Evolutionary conservation across 2,113 vertebrate genomes (phyloP).

Genomic region (Noturus placidus): DNA sequence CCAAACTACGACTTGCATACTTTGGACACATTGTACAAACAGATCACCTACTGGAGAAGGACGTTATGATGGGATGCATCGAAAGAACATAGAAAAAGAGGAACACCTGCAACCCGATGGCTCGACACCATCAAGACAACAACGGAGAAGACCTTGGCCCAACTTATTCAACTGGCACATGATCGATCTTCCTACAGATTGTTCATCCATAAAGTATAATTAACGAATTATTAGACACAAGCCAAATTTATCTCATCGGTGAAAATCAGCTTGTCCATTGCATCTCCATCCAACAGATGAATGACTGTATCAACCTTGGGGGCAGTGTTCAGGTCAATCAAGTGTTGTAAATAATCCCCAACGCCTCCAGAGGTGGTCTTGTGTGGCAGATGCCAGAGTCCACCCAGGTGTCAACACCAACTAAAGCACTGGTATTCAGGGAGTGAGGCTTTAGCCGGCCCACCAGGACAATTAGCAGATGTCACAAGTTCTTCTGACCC

Average conservation of each 20-base stretch:
- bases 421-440: constrained; percentile 59
- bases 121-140: no score
- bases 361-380: constrained; percentile 49
- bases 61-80: no score
- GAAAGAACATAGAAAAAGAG: no score
- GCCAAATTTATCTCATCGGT: neutral
- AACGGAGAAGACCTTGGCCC: no score
- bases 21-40: no score
- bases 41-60: no score
- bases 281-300: neutral
- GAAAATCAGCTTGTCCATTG: constrained; percentile 38
- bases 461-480: constrained; percentile 78
- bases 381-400: constrained; percentile 60
- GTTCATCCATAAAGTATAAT: no score
- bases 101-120: no score
- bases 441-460: constrained; percentile 55
- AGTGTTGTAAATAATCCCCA: constrained; percentile 55
- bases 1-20: no score
- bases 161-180: no score
- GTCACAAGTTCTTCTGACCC: constrained; percentile 66
- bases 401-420: constrained; percentile 53
- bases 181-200: no score
- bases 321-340: neutral
- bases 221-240: neutral
- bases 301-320: constrained; percentile 8